Evolutionary conservation across 2,113 vertebrate genomes (phyloP).

Genomic region (Platichthys flesus): DNA sequence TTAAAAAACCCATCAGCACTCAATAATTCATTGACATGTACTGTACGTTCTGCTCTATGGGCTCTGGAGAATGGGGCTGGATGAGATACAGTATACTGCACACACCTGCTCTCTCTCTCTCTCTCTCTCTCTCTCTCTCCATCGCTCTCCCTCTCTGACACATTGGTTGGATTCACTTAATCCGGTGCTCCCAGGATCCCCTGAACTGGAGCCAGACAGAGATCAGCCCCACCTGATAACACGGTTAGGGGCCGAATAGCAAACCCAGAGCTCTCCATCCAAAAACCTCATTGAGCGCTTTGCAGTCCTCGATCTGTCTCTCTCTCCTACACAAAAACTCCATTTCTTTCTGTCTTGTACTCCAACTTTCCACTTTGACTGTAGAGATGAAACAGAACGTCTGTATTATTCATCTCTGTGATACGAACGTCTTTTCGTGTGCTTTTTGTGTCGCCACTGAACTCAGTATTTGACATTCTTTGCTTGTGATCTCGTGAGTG

Average conservation of each 20-base stretch:
- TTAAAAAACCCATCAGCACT: conserved; percentile 15
- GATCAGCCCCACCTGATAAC: conserved; percentile 14
- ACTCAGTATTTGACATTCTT: conserved; percentile 21
- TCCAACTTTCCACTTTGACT: not conserved
- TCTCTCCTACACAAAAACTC: not conserved
- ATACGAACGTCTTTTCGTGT: conserved; percentile 2
- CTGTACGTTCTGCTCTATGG: conserved; percentile 45
- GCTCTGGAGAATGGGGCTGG: conserved; percentile 48
- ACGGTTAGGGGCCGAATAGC: conserved; percentile 19
- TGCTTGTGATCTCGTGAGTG: conserved; percentile 25
- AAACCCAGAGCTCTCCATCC: not conserved
- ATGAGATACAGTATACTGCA: conserved; percentile 10
- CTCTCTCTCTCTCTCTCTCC: not conserved
- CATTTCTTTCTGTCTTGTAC: not conserved
- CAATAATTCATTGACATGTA: conserved; percentile 69
- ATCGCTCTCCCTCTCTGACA: not conserved
- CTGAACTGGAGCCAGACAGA: conserved; percentile 17
- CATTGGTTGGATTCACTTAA: conserved; percentile 13
- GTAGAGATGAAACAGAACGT: not conserved
- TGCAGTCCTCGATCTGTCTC: not conserved
- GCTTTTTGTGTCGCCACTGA: not conserved
- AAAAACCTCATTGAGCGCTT: conserved; percentile 24
- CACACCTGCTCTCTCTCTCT: conserved; percentile 3
- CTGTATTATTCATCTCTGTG: not conserved
- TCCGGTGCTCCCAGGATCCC: not conserved